These are phyloP conservation scores for Lasaia peninsularis DNA, from an alignment of 1,140 invertebrate genomes.

Conservation along the genomic window DNA sequence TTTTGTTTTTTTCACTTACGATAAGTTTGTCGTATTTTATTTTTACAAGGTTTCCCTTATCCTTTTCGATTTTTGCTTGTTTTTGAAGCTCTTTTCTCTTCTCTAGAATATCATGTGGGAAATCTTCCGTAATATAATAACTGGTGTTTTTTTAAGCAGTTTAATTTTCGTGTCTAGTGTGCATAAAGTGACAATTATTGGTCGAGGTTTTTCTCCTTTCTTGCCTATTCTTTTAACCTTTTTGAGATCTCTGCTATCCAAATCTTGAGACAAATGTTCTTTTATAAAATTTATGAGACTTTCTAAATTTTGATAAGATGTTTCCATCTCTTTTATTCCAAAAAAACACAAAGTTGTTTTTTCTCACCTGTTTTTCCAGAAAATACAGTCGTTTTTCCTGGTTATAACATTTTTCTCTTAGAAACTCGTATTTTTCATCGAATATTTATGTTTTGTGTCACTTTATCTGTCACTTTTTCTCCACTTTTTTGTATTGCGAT, in stretches of 20 bases:
- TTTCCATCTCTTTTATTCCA: conserved; percentile 17
- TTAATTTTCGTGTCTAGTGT: conserved; percentile 19
- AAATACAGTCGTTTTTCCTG: conserved; percentile 15
- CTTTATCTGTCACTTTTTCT: conserved; percentile 11
- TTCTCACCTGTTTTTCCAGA: conserved; percentile 15
- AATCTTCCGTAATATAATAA: conserved; percentile 25
- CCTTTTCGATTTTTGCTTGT: conserved; percentile 16
- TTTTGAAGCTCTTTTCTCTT: conserved; percentile 12
- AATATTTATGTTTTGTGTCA: conserved; percentile 20
- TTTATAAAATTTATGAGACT: conserved; percentile 10
- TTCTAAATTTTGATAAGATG: conserved; percentile 10
- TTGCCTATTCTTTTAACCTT: conserved; percentile 4
- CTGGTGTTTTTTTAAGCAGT: conserved; percentile 6
- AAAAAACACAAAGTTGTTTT: conserved; percentile 16
- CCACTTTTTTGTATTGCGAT: conserved; percentile 9
- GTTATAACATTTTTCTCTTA: conserved; percentile 16
- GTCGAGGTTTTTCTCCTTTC: conserved; percentile 15
- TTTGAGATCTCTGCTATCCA: conserved; percentile 5
- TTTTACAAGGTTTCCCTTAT: conserved; percentile 18
- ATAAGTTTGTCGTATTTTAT: conserved; percentile 27
- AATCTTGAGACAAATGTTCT: conserved; percentile 8
- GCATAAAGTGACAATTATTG: conserved; percentile 11
- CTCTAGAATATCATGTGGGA: conserved; percentile 21
- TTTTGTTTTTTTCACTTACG: conserved; percentile 12
- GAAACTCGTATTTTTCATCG: conserved; percentile 6